Evolutionary conservation across 2,888 invertebrate genomes (phyloP), one percentile per base, ranked within the genome.

Genomic region (Sturmia bella): DNA sequence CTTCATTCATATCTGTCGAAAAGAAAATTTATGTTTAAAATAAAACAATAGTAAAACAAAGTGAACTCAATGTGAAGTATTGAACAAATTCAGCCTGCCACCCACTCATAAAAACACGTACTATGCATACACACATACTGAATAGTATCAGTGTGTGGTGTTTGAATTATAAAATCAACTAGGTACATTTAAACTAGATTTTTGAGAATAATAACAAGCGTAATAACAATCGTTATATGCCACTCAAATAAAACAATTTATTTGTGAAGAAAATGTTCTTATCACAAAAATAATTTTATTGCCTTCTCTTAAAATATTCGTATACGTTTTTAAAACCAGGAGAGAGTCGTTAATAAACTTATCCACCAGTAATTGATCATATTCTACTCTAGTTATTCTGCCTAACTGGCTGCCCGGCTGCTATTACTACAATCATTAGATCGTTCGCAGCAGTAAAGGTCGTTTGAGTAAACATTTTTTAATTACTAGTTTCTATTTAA

Each of bases 371-470:
- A 77, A 63, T 39, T 59, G 77, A 70, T 78, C 74, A 41, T 69
- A 82, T 74, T 82, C 39, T 82, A 69, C 69, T 74, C 57, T 63
- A 68, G 77, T 57, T 78, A 74, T 82, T 78, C 78, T 66, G 37
- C 59, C 43, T 72, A 41, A 61, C 50, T 63, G 39, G 59, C 43
- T 68, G 66, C 37, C 59, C 50, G 37, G 50, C 39, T 68, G 32
- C 39, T 37, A n/a, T 32, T 39, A 52, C 68, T 75, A 63, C 74
- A 43, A 59, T 77, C 41, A 27, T 69, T 63, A 21, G 54, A 69
- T 64, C 43, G 52, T 45, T 73, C 32, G 41, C 41, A 66, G 52
- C 61, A 61, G 45, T 66, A 73, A 61, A 64, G 64, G 52, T 66
- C 57, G 59, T 45, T 64, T 45, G 24, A 72, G 32, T 50, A 27